Evolutionary conservation across 2,797 vertebrate species (phyloP), one percentile per base, ranked within the genome.

Genomic region (Smutsia gigantea): DNA sequence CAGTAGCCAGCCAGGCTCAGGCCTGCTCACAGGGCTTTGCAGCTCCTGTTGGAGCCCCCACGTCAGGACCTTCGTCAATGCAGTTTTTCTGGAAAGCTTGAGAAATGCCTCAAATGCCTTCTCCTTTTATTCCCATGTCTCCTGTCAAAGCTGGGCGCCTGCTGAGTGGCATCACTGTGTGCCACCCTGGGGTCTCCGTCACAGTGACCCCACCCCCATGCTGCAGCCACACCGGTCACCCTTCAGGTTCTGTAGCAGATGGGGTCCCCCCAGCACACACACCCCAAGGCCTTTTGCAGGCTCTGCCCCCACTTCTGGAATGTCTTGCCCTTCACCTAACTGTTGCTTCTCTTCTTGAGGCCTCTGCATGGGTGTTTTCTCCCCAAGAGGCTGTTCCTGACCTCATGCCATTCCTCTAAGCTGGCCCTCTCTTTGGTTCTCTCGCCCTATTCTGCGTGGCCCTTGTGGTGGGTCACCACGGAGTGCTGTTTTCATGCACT

Each of bases 191-290:
- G 13, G 9, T 25, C 64, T 46, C 0, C 1, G 64, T 39, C 75
- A 18, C 29, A 31, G 3, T 3, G 9, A n/a, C 13, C 12, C 31
- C 0, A 23, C 18, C 14, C 46, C 17, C 1, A 0, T 1, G 19
- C 25, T 3, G 9, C 23, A 7, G 29, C 13, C 37, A 34, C 29
- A 8, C 0, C 19, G n/a, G 27, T 46, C 13, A 18, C 4, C 68
- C 18, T 34, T 17, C 59, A 12, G 12, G 53, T 25, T 68, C 18
- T 18, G n/a, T 19, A 9, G 13, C 14, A 39, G 64, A 55, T 15
- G 29, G 34, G 13, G 2, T 7, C 4, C 23, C 14, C 9, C 7
- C 21, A 23, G 17, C 64, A 42, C 7, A 7, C 2, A 18, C 0
- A 17, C 66, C 31, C 23, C 18, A 3, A 78, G 87, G 21, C 46